Evolutionary conservation across 2,113 vertebrate species (phyloP).

Genomic region (Ophthalmolycus amberensis): DNA sequence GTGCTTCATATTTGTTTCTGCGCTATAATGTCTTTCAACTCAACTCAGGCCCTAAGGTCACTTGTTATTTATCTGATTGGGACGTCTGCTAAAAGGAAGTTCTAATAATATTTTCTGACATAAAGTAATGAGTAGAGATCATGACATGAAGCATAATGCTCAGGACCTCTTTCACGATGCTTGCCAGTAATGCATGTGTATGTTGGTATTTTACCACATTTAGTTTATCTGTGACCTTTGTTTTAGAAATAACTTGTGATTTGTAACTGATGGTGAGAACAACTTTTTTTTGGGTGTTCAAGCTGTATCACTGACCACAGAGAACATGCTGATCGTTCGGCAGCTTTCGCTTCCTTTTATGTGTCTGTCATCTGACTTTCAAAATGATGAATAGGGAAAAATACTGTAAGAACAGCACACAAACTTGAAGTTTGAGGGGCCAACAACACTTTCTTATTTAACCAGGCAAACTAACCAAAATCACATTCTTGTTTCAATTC

Average conservation of each 20-base stretch:
- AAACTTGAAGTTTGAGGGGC: background rate
- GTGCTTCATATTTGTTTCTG: background rate
- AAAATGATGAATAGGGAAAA: slow-evolving; percentile 38
- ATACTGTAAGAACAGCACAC: slow-evolving; percentile 3
- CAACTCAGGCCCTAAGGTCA: background rate
- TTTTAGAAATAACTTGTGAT: background rate
- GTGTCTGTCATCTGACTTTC: slow-evolving; percentile 45
- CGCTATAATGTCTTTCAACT: background rate
- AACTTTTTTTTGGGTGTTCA: background rate
- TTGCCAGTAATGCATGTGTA: background rate
- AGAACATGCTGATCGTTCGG: slow-evolving; percentile 25
- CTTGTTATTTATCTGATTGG: background rate
- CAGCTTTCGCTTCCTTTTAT: slow-evolving; percentile 64
- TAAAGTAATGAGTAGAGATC: background rate
- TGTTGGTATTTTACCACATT: background rate
- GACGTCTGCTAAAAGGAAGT: background rate
- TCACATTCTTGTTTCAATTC: background rate
- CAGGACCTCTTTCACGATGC: background rate
- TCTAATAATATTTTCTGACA: background rate
- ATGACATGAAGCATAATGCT: background rate
- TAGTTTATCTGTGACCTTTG: background rate
- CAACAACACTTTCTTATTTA: background rate
- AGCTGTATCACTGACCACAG: slow-evolving; percentile 17
- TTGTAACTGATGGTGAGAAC: background rate
- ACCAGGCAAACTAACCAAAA: background rate